Evolutionary conservation across 1,140 invertebrate genomes (phyloP), one percentile per base, ranked within the genome.

Genomic region (Drosophila micromelanica): DNA sequence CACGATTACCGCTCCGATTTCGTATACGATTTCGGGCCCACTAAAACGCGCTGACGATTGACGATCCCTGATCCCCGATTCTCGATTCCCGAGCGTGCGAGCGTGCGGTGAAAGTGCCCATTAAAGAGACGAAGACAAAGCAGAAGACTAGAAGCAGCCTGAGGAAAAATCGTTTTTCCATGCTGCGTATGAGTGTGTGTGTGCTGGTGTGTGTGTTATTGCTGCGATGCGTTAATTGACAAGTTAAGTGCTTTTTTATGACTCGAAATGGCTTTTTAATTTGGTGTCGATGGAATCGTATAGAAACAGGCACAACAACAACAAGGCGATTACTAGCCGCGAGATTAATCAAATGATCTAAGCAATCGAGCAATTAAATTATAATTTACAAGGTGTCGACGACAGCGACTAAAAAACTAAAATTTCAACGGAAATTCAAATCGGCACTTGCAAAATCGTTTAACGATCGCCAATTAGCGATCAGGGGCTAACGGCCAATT

Each of bases 221-320:
- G 49, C 45, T 46, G 52, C 60, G 59, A 35, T 51, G 76, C 70
- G 86, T 90, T 90, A 90, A 90, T 90, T 90, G 86, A 90, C 87
- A 72, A 90, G 86, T 90, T 90, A 80, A 90, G 86, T 90, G 86
- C 81, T 90, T 90, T 90, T 90, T 90, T 90, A 90, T 89, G 86
- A 79, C 68, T 71, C 63, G 62, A 79, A 89, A 90, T 89, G 80
- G 77, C 55, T 85, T 89, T 89, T 89, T 89, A 90, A 90, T 89
- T 89, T 85, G 85, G 73, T 89, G 85, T 86, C 80, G 77, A 90
- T 89, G 76, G 73, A 77, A 80, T 79, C 54, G 60, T 52, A 43
- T 7, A 13, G 15, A 20, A 45, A 8, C 38, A 52, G 15, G 1
- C 37, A 27, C 27, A 80, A 64, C 43, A 73, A 71, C 62, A 75